Conservation (phyloP, 2,888 invertebrate genomes). For the Meandrusa payeni region DNA sequence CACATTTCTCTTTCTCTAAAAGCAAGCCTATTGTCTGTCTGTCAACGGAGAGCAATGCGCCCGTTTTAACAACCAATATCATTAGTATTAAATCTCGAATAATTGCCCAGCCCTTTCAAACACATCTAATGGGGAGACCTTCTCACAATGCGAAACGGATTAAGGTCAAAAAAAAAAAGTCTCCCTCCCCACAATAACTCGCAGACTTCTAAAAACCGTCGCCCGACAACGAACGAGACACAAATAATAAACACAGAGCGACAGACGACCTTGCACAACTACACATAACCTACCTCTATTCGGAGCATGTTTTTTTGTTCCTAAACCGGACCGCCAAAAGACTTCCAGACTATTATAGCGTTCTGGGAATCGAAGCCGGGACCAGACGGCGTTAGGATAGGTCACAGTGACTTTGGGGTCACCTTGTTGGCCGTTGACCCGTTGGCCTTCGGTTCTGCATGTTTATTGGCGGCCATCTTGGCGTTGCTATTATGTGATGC, state of each 20-base stretch:
- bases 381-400: constrained; percentile 53
- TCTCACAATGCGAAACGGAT: background rate
- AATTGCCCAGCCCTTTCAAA: background rate
- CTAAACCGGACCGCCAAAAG: constrained; percentile 36
- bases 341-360: constrained; percentile 46
- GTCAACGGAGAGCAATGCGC: no score
- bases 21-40: no score
- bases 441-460: constrained; percentile 33
- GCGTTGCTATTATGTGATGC: constrained; percentile 18
- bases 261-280: constrained; percentile 28
- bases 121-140: background rate
- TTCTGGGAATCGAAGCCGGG: constrained; percentile 59
- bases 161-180: constrained; percentile 16
- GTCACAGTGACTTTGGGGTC: constrained; percentile 64
- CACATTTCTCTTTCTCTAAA: no score
- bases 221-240: constrained; percentile 10
- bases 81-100: no score
- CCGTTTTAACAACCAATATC: no score
- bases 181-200: constrained; percentile 10
- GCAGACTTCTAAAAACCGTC: constrained; percentile 21
- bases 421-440: constrained; percentile 66
- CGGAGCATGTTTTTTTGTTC: constrained; percentile 29
- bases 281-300: constrained; percentile 34
- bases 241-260: constrained; percentile 19
- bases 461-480: constrained; percentile 12